These are phyloP conservation scores for Caenorhabditis uteleia DNA, from an alignment of 2,888 invertebrate genomes.

Conservation along the genomic window DNA sequence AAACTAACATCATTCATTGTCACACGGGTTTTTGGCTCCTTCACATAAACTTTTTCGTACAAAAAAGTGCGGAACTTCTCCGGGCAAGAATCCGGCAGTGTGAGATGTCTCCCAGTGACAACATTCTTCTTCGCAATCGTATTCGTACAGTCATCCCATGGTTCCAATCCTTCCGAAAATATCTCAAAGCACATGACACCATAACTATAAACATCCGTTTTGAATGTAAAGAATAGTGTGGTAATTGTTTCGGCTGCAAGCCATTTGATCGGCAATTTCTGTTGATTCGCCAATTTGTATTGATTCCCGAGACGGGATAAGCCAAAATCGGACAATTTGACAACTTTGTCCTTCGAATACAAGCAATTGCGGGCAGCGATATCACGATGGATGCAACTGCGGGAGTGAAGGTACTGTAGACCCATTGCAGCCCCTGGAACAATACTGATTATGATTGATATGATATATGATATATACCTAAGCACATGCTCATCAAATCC, in stretches of 20 bases:
- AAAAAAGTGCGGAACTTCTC: slow-evolving; percentile 41
- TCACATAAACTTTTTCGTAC: slow-evolving; percentile 37
- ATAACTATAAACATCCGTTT: slow-evolving; percentile 45
- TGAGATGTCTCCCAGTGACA: slow-evolving; percentile 24
- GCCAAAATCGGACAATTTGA: slow-evolving; percentile 46
- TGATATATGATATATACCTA: background rate
- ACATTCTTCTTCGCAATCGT: slow-evolving; percentile 9
- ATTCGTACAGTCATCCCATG: slow-evolving; percentile 39
- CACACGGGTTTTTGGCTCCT: slow-evolving; percentile 31
- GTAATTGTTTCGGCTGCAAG: slow-evolving; percentile 35
- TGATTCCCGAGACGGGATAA: slow-evolving; percentile 26
- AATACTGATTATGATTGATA: background rate
- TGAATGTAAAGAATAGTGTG: slow-evolving; percentile 15
- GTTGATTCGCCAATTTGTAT: slow-evolving; percentile 26
- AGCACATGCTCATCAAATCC: slow-evolving; percentile 12
- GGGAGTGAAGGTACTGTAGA: slow-evolving; percentile 21
- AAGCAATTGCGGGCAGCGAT: slow-evolving; percentile 36
- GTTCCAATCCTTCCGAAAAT: slow-evolving; percentile 42
- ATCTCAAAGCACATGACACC: slow-evolving; percentile 47
- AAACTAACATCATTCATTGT: slow-evolving; percentile 36
- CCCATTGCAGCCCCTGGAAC: slow-evolving; percentile 16
- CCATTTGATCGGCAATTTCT: slow-evolving; percentile 42
- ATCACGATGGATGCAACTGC: slow-evolving; percentile 36
- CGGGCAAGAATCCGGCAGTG: slow-evolving; percentile 31
- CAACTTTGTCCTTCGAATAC: slow-evolving; percentile 4